phyloP scores from a whole-genome alignment of 2,888 invertebrate species.

The Lasioglossum calceatum region DNA sequence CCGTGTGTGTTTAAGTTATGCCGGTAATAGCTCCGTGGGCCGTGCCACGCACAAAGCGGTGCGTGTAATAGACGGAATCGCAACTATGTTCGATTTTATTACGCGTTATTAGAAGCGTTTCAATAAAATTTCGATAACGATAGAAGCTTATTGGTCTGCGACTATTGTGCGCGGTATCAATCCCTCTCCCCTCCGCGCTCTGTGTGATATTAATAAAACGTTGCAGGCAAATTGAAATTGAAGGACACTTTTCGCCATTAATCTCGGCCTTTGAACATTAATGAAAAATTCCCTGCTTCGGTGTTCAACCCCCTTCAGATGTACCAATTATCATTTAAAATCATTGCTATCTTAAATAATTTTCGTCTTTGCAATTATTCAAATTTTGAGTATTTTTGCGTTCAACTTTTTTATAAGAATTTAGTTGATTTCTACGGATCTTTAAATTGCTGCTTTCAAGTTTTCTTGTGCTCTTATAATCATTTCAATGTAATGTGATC shows the following conservation, averaged over 20 bases:
- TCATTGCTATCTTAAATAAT: not conserved
- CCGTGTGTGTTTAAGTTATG: constrained; percentile 45
- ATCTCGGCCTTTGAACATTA: not conserved
- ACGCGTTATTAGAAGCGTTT: constrained; percentile 32
- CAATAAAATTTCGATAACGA: constrained; percentile 5
- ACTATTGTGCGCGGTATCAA: not conserved
- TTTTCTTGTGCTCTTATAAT: not conserved
- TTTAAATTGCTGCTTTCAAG: not conserved
- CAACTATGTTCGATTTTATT: constrained; percentile 15
- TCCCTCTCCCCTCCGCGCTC: not conserved
- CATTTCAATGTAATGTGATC: too few relatives aligned
- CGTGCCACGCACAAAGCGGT: constrained; percentile 24
- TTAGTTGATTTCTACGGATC: too few relatives aligned
- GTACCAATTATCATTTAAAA: not conserved
- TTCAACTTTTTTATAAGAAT: too few relatives aligned
- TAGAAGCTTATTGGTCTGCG: not conserved
- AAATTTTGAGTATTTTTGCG: not conserved
- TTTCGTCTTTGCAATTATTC: not conserved
- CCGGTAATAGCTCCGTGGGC: constrained; percentile 43
- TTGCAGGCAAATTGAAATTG: not conserved
- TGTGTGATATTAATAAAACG: not conserved
- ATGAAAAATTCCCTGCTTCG: not conserved
- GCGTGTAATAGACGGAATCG: constrained; percentile 6
- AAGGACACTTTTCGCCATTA: not conserved
- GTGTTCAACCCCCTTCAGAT: not conserved